Conservation (phyloP, 2,888 invertebrate species). For the Stegophylla sp. region DNA sequence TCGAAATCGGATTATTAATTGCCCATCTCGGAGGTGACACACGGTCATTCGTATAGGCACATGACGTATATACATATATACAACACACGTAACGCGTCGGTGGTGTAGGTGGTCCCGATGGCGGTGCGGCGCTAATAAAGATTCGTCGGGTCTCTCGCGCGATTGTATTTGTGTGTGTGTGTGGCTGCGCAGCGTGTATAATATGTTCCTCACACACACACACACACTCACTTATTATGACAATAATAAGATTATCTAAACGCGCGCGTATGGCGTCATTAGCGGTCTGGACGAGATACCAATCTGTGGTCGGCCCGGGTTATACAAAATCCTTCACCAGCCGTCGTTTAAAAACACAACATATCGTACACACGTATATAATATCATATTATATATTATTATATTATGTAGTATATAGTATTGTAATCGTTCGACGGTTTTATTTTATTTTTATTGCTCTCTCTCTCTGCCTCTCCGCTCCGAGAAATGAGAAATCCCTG, state of each 20-base stretch:
- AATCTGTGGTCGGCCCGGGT: slow-evolving; percentile 33
- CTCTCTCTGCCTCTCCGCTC: neutral
- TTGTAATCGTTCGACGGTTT: slow-evolving; percentile 22
- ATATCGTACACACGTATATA: slow-evolving; percentile 4
- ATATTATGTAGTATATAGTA: neutral
- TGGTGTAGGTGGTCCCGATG: slow-evolving; percentile 54
- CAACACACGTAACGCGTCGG: neutral
- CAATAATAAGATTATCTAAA: slow-evolving; percentile 53
- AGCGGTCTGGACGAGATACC: slow-evolving; percentile 59
- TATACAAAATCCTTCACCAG: slow-evolving; percentile 20
- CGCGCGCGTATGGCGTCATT: slow-evolving; percentile 56
- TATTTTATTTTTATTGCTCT: slow-evolving; percentile 27
- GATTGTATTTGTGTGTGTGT: neutral
- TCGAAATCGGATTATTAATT: slow-evolving; percentile 58
- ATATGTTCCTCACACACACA: neutral
- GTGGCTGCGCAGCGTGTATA: neutral
- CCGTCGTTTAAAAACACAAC: neutral
- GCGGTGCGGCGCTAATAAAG: slow-evolving; percentile 59
- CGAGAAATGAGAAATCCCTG: neutral
- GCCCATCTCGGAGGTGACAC: slow-evolving; percentile 56
- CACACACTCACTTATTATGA: slow-evolving; percentile 8
- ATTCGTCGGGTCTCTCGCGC: slow-evolving; percentile 16
- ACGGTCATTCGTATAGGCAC: slow-evolving; percentile 41
- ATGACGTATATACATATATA: neutral
- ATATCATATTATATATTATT: slow-evolving; percentile 2